Conservation (phyloP, 2,888 invertebrate genomes). For the Agrotis exclamationis region DNA sequence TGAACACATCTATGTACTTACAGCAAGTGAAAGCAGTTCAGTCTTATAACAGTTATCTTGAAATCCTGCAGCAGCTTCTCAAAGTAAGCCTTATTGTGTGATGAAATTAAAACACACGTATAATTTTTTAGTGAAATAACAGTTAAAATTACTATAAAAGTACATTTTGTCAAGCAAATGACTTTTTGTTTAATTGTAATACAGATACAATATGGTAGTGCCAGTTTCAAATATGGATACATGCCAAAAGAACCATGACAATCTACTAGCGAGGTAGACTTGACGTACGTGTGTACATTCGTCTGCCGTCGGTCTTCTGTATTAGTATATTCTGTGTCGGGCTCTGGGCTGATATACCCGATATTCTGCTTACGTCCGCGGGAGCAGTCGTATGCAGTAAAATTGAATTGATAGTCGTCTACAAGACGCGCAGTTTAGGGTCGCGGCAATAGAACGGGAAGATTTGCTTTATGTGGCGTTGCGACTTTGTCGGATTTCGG, state of each 20-base stretch:
- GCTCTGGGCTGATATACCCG: conserved; percentile 45
- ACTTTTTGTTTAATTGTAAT: too few relatives aligned
- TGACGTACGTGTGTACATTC: too few relatives aligned
- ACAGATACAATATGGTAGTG: too few relatives aligned
- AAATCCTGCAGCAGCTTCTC: too few relatives aligned
- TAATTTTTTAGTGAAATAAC: too few relatives aligned
- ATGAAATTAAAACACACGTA: too few relatives aligned
- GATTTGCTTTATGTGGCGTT: conserved; percentile 55
- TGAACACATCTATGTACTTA: background rate
- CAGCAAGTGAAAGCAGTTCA: background rate
- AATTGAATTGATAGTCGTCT: conserved; percentile 69
- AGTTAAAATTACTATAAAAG: too few relatives aligned
- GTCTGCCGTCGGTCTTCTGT: conserved; percentile 21
- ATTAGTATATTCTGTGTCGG: background rate
- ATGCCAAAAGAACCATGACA: too few relatives aligned
- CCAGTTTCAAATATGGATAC: too few relatives aligned
- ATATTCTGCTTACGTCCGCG: conserved; percentile 67
- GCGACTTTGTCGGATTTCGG: conserved; percentile 52
- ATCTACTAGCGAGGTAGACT: background rate
- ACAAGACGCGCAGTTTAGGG: conserved; percentile 57
- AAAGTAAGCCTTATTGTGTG: too few relatives aligned
- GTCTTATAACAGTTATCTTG: too few relatives aligned
- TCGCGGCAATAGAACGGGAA: conserved; percentile 53
- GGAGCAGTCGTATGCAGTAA: conserved; percentile 74
- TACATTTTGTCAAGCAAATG: too few relatives aligned